Percentiles rank a stretch among this genome's conserved stretches.
Conservation (phyloP, 2,113 vertebrate genomes). For the Piaya cayana region DNA sequence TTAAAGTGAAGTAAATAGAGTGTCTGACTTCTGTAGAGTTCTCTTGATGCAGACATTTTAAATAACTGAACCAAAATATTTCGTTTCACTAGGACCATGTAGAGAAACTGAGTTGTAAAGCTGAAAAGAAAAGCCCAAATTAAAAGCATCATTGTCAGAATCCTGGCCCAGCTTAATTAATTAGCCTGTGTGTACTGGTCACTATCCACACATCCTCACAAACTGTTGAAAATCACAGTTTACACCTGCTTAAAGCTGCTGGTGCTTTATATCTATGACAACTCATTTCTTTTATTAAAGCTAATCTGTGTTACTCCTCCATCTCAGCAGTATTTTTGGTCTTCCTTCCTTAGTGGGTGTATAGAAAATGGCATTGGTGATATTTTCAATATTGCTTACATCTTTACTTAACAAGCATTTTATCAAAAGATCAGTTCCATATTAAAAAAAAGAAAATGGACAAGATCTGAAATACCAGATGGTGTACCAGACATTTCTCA, state of each 20-base stretch:
- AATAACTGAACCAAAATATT: neutral
- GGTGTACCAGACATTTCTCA: neutral
- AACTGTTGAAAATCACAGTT: neutral
- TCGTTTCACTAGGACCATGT: neutral
- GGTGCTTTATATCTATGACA: neutral
- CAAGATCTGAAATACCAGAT: neutral
- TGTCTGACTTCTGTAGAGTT: neutral
- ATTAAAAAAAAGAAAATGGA: neutral
- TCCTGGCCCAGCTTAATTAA: neutral
- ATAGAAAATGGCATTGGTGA: neutral
- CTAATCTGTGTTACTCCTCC: neutral
- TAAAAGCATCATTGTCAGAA: neutral
- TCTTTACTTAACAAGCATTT: neutral
- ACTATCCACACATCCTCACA: neutral
- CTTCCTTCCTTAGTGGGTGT: neutral
- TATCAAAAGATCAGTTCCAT: neutral
- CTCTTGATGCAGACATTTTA: slow-evolving; percentile 20
- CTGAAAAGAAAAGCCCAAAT: neutral
- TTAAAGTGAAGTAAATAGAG: neutral
- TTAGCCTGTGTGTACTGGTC: neutral
- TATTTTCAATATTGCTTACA: neutral
- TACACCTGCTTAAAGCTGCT: neutral
- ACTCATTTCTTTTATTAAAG: neutral
- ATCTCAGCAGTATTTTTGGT: neutral
- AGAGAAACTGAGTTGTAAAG: neutral